Percentiles rank a stretch among this genome's conserved stretches.
Evolutionary conservation across 2,113 vertebrate species (phyloP).

Genomic region (Rhombomys opimus): DNA sequence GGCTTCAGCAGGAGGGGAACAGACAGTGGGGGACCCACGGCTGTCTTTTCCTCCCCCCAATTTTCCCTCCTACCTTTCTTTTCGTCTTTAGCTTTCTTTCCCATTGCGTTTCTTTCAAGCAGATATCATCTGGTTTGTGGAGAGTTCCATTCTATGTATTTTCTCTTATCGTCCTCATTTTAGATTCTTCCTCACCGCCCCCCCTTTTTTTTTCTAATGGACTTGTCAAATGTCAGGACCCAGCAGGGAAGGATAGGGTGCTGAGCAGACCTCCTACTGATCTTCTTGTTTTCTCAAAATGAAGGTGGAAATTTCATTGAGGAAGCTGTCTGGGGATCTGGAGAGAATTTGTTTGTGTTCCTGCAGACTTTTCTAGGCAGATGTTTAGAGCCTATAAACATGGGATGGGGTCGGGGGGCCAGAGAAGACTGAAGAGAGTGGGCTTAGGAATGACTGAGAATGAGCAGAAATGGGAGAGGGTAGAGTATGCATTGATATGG

Average conservation of each 20-base stretch:
- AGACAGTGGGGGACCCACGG: slow-evolving; percentile 1
- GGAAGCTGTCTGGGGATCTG: background rate
- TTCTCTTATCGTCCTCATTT: background rate
- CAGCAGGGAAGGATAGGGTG: slow-evolving; percentile 60
- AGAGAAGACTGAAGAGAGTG: background rate
- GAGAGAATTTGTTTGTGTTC: background rate
- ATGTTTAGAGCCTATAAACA: background rate
- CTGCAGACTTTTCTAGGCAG: background rate
- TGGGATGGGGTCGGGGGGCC: background rate
- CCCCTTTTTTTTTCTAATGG: slow-evolving; percentile 3
- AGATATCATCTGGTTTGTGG: slow-evolving; percentile 42
- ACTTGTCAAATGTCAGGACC: slow-evolving; percentile 69
- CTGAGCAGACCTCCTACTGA: slow-evolving; percentile 15
- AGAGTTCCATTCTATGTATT: slow-evolving; percentile 47
- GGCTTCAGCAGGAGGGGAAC: slow-evolving; percentile 65
- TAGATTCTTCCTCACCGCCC: background rate
- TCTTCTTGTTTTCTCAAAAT: slow-evolving; percentile 48
- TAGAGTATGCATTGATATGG: accelerated
- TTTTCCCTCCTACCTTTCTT: background rate
- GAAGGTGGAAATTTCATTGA: slow-evolving; percentile 24
- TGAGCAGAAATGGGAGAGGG: background rate
- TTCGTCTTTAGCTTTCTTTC: background rate
- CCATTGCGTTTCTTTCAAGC: slow-evolving; percentile 16
- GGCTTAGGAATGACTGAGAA: background rate
- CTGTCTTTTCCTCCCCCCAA: background rate